Percentiles rank a stretch among this genome's conserved stretches.
Evolutionary conservation across 2,888 invertebrate species (phyloP).

Genomic region (Mimachlamys varia): DNA sequence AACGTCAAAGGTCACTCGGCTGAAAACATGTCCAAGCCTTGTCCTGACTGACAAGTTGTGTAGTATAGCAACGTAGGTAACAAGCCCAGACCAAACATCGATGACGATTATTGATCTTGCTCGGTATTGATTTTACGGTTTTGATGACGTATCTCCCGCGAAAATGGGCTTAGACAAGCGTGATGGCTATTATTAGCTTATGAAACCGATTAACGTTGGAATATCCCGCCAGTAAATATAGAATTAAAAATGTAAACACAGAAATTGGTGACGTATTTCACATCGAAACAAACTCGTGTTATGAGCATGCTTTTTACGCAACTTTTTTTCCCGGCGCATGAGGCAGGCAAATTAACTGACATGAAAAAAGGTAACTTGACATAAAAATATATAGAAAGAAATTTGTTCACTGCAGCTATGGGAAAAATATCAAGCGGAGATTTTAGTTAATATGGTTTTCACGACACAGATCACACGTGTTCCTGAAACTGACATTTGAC

Average conservation of each 20-base stretch:
- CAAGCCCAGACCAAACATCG: constrained; percentile 43
- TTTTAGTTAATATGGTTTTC: too few species aligned
- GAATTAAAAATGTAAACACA: constrained; percentile 28
- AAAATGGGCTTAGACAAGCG: constrained; percentile 44
- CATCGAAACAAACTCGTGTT: not conserved
- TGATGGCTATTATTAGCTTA: not conserved
- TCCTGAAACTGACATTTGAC: not conserved
- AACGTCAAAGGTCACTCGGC: constrained; percentile 54
- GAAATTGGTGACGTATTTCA: constrained; percentile 3
- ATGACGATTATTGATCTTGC: constrained; percentile 20
- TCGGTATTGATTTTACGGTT: not conserved
- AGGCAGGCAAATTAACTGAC: not conserved
- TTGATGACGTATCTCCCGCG: constrained; percentile 42
- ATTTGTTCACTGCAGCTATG: too few species aligned
- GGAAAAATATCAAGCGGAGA: too few species aligned
- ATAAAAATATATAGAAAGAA: too few species aligned
- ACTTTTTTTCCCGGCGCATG: not conserved
- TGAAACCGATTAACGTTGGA: constrained; percentile 29
- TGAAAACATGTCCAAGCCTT: constrained; percentile 61
- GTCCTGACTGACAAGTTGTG: constrained; percentile 37
- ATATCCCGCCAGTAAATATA: constrained; percentile 36
- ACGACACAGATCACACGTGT: not conserved
- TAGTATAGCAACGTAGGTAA: constrained; percentile 36
- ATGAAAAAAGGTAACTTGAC: too few species aligned
- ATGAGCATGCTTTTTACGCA: not conserved